Evolutionary conservation across 2,888 invertebrate genomes (phyloP).

Genomic region (Pyralis farinalis): DNA sequence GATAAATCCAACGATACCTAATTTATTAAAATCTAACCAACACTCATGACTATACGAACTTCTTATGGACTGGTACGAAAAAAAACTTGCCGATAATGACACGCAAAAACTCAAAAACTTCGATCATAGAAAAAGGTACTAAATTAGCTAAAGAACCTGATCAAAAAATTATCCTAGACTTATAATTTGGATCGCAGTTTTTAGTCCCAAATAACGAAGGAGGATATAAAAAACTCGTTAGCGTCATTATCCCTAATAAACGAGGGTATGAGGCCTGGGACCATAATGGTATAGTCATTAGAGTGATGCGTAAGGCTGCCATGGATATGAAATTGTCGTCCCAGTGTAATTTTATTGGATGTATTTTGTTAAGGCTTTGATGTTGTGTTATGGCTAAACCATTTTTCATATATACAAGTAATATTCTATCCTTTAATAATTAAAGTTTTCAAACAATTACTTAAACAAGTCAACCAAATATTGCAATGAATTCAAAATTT

Average conservation of each 20-base stretch:
- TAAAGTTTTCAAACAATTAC: no score
- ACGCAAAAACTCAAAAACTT: neutral
- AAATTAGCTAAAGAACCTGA: constrained; percentile 12
- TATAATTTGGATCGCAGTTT: constrained; percentile 55
- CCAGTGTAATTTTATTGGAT: constrained; percentile 18
- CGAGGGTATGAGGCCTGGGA: constrained; percentile 52
- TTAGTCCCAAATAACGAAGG: constrained; percentile 42
- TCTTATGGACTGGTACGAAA: no score
- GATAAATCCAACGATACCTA: no score
- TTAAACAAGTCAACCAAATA: no score
- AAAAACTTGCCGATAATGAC: neutral
- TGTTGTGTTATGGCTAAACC: neutral
- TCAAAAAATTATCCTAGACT: constrained; percentile 37
- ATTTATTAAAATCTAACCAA: no score
- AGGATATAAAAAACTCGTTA: constrained; percentile 65
- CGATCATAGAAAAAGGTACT: neutral
- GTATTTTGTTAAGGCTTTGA: constrained; percentile 13
- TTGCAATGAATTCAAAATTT: no score
- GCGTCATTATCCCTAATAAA: constrained; percentile 68
- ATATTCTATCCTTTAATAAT: no score
- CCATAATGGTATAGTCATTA: constrained; percentile 62
- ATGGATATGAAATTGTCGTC: constrained; percentile 24
- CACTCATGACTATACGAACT: no score
- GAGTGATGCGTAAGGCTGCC: constrained; percentile 40
- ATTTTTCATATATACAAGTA: no score